Evolutionary conservation across 2,113 vertebrate genomes (phyloP).

Genomic region (Cheirogaleus medius): DNA sequence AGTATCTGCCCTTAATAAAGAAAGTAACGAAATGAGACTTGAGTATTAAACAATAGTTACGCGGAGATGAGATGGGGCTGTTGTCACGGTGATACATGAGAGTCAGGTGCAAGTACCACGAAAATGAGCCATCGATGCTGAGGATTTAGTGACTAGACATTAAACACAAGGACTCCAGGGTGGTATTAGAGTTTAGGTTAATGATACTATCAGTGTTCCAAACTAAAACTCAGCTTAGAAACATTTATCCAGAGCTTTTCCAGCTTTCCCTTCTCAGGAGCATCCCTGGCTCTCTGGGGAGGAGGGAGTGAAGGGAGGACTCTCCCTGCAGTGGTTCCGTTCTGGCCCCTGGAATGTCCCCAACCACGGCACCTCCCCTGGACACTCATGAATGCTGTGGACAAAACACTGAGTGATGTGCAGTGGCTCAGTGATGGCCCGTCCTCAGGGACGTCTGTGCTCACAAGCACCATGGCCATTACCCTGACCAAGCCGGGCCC

Average conservation of each 20-base stretch:
- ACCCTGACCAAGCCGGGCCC: background rate
- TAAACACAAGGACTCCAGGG: background rate
- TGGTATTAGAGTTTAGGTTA: background rate
- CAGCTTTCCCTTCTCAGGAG: background rate
- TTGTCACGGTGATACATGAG: background rate
- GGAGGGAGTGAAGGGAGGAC: background rate
- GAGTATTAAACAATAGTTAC: conserved; percentile 8
- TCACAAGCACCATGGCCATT: accelerated
- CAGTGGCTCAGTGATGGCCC: accelerated
- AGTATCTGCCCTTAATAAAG: conserved; percentile 67
- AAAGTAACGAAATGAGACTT: conserved; percentile 51
- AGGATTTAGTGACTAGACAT: background rate
- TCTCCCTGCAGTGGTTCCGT: background rate
- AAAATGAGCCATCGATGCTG: background rate
- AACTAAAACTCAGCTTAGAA: background rate
- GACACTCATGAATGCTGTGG: background rate
- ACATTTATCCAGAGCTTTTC: background rate
- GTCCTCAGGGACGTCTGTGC: background rate
- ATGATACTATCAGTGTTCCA: background rate
- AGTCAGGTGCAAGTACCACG: background rate
- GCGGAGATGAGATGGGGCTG: background rate
- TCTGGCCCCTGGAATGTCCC: background rate
- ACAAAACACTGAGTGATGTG: background rate
- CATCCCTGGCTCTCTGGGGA: background rate
- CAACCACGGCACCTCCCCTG: too few species aligned